Base-by-base conservation (phyloP, 2,888 invertebrate genomes). In the Drosophila flavopinicola region DNA sequence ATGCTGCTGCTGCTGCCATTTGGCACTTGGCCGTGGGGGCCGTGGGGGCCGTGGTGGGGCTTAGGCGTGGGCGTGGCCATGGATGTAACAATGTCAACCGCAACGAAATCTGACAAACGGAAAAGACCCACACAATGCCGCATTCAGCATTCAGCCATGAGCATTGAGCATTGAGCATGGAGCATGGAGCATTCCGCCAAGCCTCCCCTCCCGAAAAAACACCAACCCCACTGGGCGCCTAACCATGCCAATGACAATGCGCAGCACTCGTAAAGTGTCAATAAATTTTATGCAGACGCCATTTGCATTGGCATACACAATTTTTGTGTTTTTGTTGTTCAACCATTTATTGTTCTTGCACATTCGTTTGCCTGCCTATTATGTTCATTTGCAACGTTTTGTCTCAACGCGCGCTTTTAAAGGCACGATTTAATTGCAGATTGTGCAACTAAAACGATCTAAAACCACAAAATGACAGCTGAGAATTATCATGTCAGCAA, bases 241-340 rank as follows among this genome's bases (percentile, higher is more conserved):
- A 58, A 42, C 69, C 79, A 58, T 78, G 68, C 49, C 75, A 82
- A 66, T 75, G 85, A 61, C 75, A 87, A 78, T 85, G 76, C 76
- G 58, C 67, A 59, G 56, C 56, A 45, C 45, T 56, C 29, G 61
- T 44, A 69, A 85, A 84, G 85, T 87, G 84, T 84, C 87, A 86
- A 84, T 84, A 87, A 84, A 84, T 84, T 87, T 86, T 67, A 86
- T 84, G 88, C 84, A 84, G 86, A 67, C 73, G 74, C 71, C 86
- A 87, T 87, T 87, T 84, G 70, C 78, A 86, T 80, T 66, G 63
- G 57, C 72, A 82, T 87, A 85, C 68, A 82, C 75, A 59, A 59
- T 76, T 80, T 78, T 82, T 68, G 68, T 68, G 63, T 54, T 52
- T 51, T 56, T 63, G 56, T 48, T 45, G 58, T 41, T 54, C 24